Base-by-base conservation (phyloP, 2,888 invertebrate genomes). In the Tachystola acroxantha region DNA sequence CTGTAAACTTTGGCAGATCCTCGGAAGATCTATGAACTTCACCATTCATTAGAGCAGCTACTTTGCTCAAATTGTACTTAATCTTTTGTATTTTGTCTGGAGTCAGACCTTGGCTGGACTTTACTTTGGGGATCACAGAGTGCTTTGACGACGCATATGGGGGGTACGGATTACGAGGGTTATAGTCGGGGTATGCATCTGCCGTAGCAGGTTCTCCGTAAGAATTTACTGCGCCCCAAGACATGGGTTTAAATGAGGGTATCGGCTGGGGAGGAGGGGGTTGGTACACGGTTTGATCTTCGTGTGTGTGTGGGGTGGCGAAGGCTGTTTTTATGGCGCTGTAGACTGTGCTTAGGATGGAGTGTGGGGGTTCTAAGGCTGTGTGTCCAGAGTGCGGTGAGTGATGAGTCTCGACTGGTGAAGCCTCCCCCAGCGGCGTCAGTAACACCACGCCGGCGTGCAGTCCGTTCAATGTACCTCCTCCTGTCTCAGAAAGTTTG, bases 361-460 rank as follows among this genome's bases (percentile, higher is more conserved):
- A 79, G 1, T 73, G 56, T 16, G 86, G 82, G 0, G 84, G 80
- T 38, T 81, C 81, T 31, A 84, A 46, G 16, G 77, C 65, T 1
- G 78, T 77, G 60, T 81, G 72, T 11, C 66, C 71, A 4, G 7
- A 2, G 10, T 10, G 27, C 6, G 27, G 59, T 31, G 61, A 7
- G 24, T 32, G 19, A 10, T 50, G 34, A 68, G 68, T 58, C 41
- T 72, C 77, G 45, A 61, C 59, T 26, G 64, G 61, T 34, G 57
- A 47, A 3, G 50, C 59, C 25, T 75, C 76, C 37, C 59, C 81
- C 48, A 85, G 56, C n/a, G 86, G 86, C 32, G 85, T 70, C 57
- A 87, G 69, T 45, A 86, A 60, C 43, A 86, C 75, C 42, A 85
- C 63, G 32, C 86, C 87, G 36, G 87, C 87, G 54, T 84, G 86